Evolutionary conservation across 2,888 invertebrate genomes (phyloP).

Genomic region (Pristionchus entomophagus): DNA sequence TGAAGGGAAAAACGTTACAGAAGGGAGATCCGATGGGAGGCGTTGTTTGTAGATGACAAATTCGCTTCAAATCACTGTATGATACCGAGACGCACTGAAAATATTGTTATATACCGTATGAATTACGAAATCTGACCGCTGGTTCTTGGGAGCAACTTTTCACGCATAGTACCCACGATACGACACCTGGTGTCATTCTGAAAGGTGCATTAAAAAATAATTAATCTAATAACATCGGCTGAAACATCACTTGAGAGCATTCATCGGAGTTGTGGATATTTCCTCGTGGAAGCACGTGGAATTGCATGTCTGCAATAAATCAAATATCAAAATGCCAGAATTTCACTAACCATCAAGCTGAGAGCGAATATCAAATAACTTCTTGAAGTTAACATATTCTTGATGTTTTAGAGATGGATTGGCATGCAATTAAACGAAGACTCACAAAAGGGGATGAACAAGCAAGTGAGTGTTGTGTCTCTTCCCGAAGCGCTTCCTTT

Average conservation of each 20-base stretch:
- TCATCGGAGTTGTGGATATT: not conserved
- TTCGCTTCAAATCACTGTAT: too few species aligned
- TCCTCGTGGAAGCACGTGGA: not conserved
- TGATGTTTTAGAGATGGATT: too few species aligned
- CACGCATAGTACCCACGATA: not conserved
- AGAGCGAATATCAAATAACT: not conserved
- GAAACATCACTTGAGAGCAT: not conserved
- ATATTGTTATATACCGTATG: too few species aligned
- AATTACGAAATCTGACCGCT: not conserved
- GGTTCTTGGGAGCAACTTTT: not conserved
- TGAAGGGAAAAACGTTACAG: too few species aligned
- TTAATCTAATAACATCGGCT: not conserved
- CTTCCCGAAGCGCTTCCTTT: too few species aligned
- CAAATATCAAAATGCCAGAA: not conserved
- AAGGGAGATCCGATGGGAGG: too few species aligned
- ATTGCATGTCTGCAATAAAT: not conserved
- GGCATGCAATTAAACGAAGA: too few species aligned
- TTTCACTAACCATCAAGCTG: not conserved
- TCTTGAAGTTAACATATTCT: too few species aligned
- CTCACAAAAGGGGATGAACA: too few species aligned
- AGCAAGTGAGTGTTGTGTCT: too few species aligned
- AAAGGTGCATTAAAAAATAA: not conserved
- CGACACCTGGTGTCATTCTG: not conserved
- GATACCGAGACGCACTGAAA: too few species aligned
- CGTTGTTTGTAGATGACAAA: too few species aligned